These are phyloP conservation scores for Eurystomus glaucurus DNA, from an alignment of 2,797 vertebrate species.

Conservation along the genomic window DNA sequence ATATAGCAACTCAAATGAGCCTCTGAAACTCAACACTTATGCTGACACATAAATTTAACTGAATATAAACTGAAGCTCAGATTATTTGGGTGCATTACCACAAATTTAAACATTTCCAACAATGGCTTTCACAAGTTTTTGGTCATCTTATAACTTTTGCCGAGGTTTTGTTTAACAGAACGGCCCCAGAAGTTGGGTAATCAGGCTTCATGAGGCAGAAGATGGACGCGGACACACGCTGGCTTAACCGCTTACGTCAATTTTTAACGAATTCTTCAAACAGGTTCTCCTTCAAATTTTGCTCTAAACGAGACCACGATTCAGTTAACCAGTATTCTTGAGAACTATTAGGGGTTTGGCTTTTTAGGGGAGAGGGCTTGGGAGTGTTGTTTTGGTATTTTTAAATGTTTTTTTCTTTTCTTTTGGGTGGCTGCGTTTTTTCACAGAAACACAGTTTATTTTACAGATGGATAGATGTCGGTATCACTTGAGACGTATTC, in stretches of 20 bases:
- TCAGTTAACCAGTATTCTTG: neutral
- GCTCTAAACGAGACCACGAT: neutral
- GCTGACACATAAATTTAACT: neutral
- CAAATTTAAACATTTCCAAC: constrained; percentile 23
- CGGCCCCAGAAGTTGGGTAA: constrained; percentile 28
- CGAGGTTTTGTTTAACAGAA: constrained; percentile 63
- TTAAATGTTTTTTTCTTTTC: too few species aligned
- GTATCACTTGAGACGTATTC: neutral
- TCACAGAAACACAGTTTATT: neutral
- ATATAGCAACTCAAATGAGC: neutral
- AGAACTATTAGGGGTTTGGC: neutral
- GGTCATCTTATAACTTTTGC: neutral
- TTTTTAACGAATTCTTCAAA: neutral
- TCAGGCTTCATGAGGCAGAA: constrained; percentile 49
- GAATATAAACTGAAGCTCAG: neutral
- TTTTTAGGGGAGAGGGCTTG: neutral
- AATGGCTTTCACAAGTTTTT: neutral
- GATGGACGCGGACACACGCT: neutral
- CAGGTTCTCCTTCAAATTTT: neutral
- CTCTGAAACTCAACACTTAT: neutral
- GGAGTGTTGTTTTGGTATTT: neutral
- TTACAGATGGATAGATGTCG: neutral
- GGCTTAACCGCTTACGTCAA: constrained; percentile 12
- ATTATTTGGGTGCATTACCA: neutral
- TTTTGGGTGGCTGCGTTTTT: neutral